Percentiles rank a stretch among this genome's conserved stretches.
These are phyloP conservation scores for Lepilemur ruficaudatus DNA, from an alignment of 2,797 vertebrate genomes.

Conservation along the genomic window DNA sequence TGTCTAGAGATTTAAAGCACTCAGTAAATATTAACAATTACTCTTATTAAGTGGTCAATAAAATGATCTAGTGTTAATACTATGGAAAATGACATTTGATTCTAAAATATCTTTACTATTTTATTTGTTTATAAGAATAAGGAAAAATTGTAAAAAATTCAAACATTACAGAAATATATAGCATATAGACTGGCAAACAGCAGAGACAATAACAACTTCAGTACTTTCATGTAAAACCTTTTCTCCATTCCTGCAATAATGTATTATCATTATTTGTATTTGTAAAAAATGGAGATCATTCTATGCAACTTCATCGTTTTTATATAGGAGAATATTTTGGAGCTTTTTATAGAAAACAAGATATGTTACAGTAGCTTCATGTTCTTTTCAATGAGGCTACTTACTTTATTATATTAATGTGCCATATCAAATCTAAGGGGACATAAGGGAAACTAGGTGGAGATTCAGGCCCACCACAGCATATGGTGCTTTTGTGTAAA, in stretches of 20 bases:
- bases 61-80: not conserved
- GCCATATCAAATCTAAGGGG: not conserved
- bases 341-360: not conserved
- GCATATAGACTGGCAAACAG: not conserved
- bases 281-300: not conserved
- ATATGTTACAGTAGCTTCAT: not conserved
- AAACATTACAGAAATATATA: not conserved
- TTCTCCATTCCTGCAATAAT: not conserved
- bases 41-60: not conserved
- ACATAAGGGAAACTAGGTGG: not conserved
- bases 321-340: not conserved
- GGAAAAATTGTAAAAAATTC: not conserved
- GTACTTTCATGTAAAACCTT: not conserved
- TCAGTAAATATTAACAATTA: not conserved
- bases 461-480: not conserved
- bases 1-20: not conserved
- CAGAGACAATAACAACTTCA: not conserved
- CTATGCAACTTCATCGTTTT: not conserved
- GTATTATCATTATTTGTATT: not conserved
- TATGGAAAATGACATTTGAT: not conserved
- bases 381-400: not conserved
- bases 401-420: not conserved
- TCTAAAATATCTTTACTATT: not conserved
- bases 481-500: not conserved
- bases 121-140: constrained; percentile 5